A percentile compares a stretch with the other conserved stretches of the same genome.
Conservation (phyloP, 2,113 vertebrate genomes). For the Megaceryle maxima region DNA sequence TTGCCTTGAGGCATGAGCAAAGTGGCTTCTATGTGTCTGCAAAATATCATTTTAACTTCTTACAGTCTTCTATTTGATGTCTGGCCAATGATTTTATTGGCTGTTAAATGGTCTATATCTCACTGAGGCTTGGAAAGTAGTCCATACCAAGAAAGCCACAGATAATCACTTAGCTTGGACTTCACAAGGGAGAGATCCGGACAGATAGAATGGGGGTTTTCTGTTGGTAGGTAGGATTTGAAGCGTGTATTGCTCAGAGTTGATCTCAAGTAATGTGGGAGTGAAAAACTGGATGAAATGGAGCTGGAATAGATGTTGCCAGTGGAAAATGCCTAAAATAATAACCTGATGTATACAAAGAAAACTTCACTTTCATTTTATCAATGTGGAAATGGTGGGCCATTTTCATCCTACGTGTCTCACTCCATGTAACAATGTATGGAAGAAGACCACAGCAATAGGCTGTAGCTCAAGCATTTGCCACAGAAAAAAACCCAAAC, state of each 20-base stretch:
- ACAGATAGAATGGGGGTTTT: neutral
- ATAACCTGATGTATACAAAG: neutral
- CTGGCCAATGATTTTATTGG: neutral
- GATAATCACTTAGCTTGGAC: neutral
- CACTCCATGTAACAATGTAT: neutral
- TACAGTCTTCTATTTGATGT: neutral
- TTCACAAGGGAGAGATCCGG: neutral
- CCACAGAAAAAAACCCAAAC: neutral
- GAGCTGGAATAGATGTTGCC: neutral
- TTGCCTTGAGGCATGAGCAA: neutral
- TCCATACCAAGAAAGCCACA: neutral
- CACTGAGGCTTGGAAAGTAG: neutral
- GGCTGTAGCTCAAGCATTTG: neutral
- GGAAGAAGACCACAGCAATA: neutral
- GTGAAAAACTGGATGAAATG: neutral
- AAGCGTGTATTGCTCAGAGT: neutral
- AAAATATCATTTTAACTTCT: neutral
- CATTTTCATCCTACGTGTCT: neutral
- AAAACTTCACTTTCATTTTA: neutral
- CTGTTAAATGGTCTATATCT: neutral
- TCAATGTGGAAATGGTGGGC: neutral
- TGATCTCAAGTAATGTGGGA: neutral
- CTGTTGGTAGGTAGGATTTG: neutral
- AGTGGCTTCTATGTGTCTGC: neutral
- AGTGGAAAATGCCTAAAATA: neutral